A percentile compares a stretch with the other conserved stretches of the same genome.
Conservation (phyloP, 2,113 vertebrate species). For the Eubucco bourcierii region DNA sequence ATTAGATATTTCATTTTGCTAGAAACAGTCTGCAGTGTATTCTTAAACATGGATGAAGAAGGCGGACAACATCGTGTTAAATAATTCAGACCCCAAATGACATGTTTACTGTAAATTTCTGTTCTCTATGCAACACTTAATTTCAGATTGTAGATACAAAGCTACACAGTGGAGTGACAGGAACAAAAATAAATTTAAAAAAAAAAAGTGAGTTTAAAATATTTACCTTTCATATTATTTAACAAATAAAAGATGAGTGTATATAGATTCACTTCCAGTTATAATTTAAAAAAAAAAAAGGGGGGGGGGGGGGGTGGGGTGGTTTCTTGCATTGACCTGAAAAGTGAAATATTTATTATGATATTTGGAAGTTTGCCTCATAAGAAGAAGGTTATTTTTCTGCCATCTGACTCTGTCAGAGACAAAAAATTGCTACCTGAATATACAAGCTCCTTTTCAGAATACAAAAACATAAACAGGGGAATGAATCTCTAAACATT, state of each 20-base stretch:
- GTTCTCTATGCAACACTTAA: not conserved
- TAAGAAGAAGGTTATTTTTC: not conserved
- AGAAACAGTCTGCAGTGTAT: not conserved
- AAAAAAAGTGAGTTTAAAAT: not conserved
- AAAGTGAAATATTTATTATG: not conserved
- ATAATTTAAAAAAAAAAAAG: too few relatives aligned
- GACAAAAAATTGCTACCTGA: not conserved
- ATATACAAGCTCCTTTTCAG: accelerated
- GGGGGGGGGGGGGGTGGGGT: too few relatives aligned
- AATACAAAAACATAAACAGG: not conserved
- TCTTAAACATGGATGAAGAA: not conserved
- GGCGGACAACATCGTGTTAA: not conserved
- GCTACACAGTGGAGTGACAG: not conserved
- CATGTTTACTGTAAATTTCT: not conserved
- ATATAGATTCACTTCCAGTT: not conserved
- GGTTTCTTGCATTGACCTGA: not conserved
- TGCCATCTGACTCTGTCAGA: not conserved
- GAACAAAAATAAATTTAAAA: not conserved
- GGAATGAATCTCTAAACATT: not conserved
- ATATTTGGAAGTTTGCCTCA: not conserved
- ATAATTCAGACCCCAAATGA: not conserved
- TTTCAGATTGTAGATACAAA: not conserved
- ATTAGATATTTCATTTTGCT: not conserved
- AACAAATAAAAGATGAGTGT: not conserved
- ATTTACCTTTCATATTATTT: not conserved